Evolutionary conservation across 2,888 invertebrate genomes (phyloP), one percentile per base, ranked within the genome.

Genomic region (Cantharis flavilabris): DNA sequence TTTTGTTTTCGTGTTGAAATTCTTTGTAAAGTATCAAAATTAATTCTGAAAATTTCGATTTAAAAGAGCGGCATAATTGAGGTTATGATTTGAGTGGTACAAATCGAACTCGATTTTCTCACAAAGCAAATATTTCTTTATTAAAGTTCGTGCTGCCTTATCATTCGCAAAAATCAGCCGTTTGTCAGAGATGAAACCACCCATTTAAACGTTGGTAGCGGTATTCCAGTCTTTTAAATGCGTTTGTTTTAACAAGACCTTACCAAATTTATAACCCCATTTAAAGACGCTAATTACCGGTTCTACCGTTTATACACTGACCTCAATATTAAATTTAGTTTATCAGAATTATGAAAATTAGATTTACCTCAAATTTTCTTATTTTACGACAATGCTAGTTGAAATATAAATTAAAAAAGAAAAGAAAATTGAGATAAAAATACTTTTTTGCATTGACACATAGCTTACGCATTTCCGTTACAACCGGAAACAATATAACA

Each of bases 51-150:
- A 10, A 3, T 30, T 10, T 30, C 16, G 64, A 69, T 77, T 77
- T 71, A 69, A 77, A 77, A 77, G 67, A 14, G 74, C 67, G 33
- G 70, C 70, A 71, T 70, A 33, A 67, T 63, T 49, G 64, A 70
- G 28, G 26, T 77, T 75, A 67, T 73, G 73, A 67, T 78, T 78
- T 76, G 71, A 49, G 67, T 78, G 75, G 72, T 75, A 70, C 69
- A 70, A 77, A 75, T 72, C 33, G 75, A 77, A 75, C 67, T 70
- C 70, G 64, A 28, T 5, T 20, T 71, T 64, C 73, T 73, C 69
- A 73, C 71, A 78, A 79, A 73, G 78, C 78, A 78, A 76, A 76
- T 73, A 79, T 79, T 76, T 69, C 75, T 78, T 76, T 76, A 76
- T 76, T 76, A 74, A 71, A 76, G 73, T 72, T 73, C 49, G 33